Percentiles rank a stretch among this genome's conserved stretches.
These are phyloP conservation scores for Cephus cinctus DNA, from an alignment of 1,140 invertebrate species.

Conservation along the genomic window DNA sequence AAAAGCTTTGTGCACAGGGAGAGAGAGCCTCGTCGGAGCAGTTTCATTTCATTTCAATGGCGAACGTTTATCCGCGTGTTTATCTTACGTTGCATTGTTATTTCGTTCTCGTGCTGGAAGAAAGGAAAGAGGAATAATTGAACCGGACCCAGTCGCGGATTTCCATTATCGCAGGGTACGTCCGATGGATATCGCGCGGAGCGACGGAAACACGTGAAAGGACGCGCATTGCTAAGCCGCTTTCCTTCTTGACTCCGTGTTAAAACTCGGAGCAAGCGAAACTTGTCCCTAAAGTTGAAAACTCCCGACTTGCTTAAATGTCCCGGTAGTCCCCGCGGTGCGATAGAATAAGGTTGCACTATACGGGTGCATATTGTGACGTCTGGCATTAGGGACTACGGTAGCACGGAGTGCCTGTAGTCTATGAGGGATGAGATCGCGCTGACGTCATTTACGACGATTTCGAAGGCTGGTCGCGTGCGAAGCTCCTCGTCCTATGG, in stretches of 20 bases:
- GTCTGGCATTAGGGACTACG: too few relatives aligned
- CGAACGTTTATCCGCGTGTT: conserved; percentile 40
- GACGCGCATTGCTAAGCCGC: too few relatives aligned
- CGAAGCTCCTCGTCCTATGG: conserved; percentile 2
- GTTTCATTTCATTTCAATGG: conserved; percentile 41
- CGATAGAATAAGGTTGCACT: too few relatives aligned
- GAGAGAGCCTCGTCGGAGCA: conserved; percentile 15
- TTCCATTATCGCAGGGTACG: background rate
- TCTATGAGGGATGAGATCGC: conserved; percentile 2
- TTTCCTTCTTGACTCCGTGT: too few relatives aligned
- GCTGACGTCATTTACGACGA: background rate
- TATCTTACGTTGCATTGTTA: conserved; percentile 46
- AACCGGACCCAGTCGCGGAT: conserved; percentile 34
- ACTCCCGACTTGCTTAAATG: too few relatives aligned
- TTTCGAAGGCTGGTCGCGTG: conserved; percentile 7
- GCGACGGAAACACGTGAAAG: too few relatives aligned
- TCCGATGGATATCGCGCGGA: too few relatives aligned
- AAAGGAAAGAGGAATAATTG: conserved; percentile 41
- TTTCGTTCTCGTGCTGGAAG: conserved; percentile 34
- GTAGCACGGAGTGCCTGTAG: background rate
- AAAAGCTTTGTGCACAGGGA: conserved; percentile 31
- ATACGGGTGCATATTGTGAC: too few relatives aligned
- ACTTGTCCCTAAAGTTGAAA: too few relatives aligned
- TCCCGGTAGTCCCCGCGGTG: too few relatives aligned
- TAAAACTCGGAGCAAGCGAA: too few relatives aligned